Percentiles rank a stretch among this genome's conserved stretches.
phyloP scores from a whole-genome alignment of 2,797 vertebrate genomes.

The Ficedula albicollis region DNA sequence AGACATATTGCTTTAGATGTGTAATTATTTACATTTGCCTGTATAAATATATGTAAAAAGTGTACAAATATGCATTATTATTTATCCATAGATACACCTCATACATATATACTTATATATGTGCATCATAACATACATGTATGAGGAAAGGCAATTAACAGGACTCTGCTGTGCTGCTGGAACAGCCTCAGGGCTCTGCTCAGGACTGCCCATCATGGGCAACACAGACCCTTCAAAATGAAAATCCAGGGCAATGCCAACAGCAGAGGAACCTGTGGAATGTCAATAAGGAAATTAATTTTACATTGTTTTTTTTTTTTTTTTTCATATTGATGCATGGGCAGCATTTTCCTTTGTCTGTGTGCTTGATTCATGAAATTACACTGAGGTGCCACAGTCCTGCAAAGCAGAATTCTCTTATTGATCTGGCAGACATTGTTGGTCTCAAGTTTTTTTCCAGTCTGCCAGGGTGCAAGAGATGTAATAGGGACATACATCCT shows the following conservation, averaged over 20 bases:
- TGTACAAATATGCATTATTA: too few relatives aligned
- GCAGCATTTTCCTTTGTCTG: neutral
- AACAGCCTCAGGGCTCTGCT: neutral
- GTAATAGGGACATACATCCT: neutral
- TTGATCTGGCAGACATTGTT: neutral
- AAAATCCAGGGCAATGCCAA: neutral
- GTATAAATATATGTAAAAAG: neutral
- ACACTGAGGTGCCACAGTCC: neutral
- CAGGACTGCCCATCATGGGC: rapidly evolving
- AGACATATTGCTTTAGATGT: neutral
- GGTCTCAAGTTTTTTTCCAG: neutral
- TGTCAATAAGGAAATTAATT: neutral
- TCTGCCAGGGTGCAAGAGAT: neutral
- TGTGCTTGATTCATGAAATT: neutral
- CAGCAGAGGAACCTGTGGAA: neutral
- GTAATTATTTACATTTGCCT: neutral
- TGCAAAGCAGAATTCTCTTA: neutral
- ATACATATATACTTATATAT: neutral
- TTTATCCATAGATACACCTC: neutral
- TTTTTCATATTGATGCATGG: neutral
- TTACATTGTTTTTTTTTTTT: neutral
- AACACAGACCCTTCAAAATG: neutral
- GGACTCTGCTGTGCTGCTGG: neutral
- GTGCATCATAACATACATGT: neutral
- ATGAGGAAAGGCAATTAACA: neutral